phyloP scores from a whole-genome alignment of 2,797 vertebrate genomes.

The Ciconia nigra region DNA sequence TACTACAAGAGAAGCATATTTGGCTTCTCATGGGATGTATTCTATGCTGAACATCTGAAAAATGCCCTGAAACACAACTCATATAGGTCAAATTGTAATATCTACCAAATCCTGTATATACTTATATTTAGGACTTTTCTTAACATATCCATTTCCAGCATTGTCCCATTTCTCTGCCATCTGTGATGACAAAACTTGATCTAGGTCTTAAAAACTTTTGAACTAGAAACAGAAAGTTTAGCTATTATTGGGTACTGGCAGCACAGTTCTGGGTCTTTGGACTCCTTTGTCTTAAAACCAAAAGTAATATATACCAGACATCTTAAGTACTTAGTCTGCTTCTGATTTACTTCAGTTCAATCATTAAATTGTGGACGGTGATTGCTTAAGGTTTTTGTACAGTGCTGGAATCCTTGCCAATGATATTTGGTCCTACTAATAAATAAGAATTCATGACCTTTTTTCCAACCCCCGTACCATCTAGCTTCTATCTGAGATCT shows the following conservation, averaged over 20 bases:
- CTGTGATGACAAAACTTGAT: neutral
- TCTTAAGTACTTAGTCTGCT: neutral
- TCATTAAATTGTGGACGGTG: neutral
- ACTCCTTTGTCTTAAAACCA: neutral
- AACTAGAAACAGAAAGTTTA: neutral
- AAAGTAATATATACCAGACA: neutral
- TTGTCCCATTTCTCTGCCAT: neutral
- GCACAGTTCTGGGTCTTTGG: neutral
- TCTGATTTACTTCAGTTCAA: neutral
- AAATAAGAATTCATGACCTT: neutral
- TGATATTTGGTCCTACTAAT: neutral
- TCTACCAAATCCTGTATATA: neutral
- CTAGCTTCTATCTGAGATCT: neutral
- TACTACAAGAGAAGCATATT: neutral
- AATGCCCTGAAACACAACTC: neutral
- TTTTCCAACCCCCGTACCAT: neutral
- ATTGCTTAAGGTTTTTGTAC: neutral
- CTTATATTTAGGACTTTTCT: neutral
- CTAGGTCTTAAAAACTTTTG: neutral
- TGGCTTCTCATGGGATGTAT: neutral
- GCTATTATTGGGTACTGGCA: neutral
- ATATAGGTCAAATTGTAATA: neutral
- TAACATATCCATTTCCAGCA: accelerated
- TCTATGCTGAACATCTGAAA: neutral
- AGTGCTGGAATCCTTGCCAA: neutral